A percentile compares a stretch with the other conserved stretches of the same genome.
These are phyloP conservation scores for Tylochromis polylepis DNA, from an alignment of 2,113 vertebrate species.

Conservation along the genomic window DNA sequence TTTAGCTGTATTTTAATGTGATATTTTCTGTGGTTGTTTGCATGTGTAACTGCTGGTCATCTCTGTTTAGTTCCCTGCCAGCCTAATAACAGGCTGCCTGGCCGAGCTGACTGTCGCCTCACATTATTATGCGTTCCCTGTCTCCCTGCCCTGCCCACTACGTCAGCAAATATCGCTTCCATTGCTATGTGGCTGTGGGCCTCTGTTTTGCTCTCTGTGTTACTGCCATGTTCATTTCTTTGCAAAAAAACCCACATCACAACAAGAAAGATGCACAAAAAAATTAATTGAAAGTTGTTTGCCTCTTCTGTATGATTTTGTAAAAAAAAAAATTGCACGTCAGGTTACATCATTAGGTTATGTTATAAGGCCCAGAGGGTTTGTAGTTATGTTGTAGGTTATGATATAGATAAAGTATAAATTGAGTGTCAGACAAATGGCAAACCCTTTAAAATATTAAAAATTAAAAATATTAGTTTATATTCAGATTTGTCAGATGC, in stretches of 20 bases:
- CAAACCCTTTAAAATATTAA: neutral
- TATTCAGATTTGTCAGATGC: neutral
- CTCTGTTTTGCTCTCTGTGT: neutral
- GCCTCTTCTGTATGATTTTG: neutral
- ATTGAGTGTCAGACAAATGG: neutral
- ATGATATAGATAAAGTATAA: neutral
- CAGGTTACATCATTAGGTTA: neutral
- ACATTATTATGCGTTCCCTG: constrained; percentile 44
- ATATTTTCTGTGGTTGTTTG: neutral
- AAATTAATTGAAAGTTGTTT: neutral
- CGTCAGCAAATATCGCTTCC: constrained; percentile 48
- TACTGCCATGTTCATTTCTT: neutral
- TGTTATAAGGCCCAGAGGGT: neutral
- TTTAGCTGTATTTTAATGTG: neutral
- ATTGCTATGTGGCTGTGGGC: constrained; percentile 21
- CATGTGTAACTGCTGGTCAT: neutral
- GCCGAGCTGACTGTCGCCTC: constrained; percentile 11
- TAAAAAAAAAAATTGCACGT: neutral
- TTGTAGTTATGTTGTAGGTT: neutral
- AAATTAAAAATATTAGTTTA: fast-evolving
- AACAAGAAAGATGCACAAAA: neutral
- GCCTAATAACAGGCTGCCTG: constrained; percentile 34
- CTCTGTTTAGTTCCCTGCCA: neutral
- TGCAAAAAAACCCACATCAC: neutral
- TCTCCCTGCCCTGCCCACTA: constrained; percentile 31